These are phyloP conservation scores for Sylvilagus bachmani DNA, from an alignment of 2,113 vertebrate genomes.

Conservation along the genomic window DNA sequence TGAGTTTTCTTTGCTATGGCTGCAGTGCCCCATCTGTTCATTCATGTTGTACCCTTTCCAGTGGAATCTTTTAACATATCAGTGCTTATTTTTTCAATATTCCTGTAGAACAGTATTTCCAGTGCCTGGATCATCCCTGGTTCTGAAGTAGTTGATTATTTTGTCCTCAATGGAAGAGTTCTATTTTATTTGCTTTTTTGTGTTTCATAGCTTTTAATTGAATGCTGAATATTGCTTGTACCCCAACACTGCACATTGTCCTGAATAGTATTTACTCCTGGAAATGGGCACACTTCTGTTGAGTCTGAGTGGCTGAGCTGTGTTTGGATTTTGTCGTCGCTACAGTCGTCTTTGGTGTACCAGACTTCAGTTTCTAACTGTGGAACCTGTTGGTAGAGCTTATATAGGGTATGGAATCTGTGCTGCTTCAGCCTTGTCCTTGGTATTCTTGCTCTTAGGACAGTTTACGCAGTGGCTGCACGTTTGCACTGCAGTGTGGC, in stretches of 20 bases:
- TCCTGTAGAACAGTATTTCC: neutral
- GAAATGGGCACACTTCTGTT: neutral
- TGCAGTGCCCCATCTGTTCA: neutral
- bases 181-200: constrained; percentile 14
- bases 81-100: neutral
- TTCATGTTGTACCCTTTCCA: neutral
- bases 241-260: neutral
- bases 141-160: neutral
- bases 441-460: neutral
- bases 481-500: neutral
- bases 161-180: neutral
- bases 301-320: neutral
- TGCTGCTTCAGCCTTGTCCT: neutral
- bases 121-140: neutral
- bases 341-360: neutral
- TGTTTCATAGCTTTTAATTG: neutral
- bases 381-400: neutral
- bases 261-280: neutral
- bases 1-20: neutral
- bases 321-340: neutral
- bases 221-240: neutral
- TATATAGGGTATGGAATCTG: neutral
- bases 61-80: neutral
- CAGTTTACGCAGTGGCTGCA: neutral
- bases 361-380: neutral